Evolutionary conservation across 2,888 invertebrate genomes (phyloP), one percentile per base, ranked within the genome.

Genomic region (Drosophila cyrtoloma): DNA sequence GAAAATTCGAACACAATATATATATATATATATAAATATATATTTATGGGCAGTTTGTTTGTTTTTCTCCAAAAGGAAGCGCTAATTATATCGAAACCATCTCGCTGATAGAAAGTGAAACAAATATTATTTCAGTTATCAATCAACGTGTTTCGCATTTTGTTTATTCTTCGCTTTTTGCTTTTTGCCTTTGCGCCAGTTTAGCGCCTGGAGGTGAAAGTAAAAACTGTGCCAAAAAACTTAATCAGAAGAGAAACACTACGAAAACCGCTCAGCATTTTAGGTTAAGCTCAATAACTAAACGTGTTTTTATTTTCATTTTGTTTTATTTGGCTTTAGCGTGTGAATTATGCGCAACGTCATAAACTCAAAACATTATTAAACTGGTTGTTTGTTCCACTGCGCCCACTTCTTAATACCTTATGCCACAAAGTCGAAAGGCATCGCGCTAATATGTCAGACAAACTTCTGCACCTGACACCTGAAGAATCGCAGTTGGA

Each of bases 261-360:
- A 10, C 33, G 10, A 68, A 63, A 76, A 61, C 58, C 62, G 61
- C 86, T 44, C 47, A 67, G 65, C 58, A 86, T 81, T 47, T 88
- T 87, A 75, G 90, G 86, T 89, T 85, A 88, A 86, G 71, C 88
- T 81, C 79, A 86, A 87, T 85, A 85, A 78, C 76, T 75, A 74
- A 89, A 86, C 89, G 72, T 75, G 89, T 85, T 89, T 69, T 10
- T 44, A 16, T 26, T n/a, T 47, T 26, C 28, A 26, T 26, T 44
- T 62, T 19, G 16, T 61, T 30, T 33, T 33, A n/a, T 42, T 42
- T 69, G 50, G 22, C 30, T 51, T 52, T 32, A 42, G 42, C 66
- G 82, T 82, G 78, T 89, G 86, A 86, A 75, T 76, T 85, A 83
- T 75, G 81, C 76, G 56, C 62, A 42, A n/a, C 47, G 53, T 37